These are phyloP conservation scores for Pelagia noctiluca DNA, from an alignment of 30 jellyfish, hydroid and myxozoan genomes.

Conservation along the genomic window DNA sequence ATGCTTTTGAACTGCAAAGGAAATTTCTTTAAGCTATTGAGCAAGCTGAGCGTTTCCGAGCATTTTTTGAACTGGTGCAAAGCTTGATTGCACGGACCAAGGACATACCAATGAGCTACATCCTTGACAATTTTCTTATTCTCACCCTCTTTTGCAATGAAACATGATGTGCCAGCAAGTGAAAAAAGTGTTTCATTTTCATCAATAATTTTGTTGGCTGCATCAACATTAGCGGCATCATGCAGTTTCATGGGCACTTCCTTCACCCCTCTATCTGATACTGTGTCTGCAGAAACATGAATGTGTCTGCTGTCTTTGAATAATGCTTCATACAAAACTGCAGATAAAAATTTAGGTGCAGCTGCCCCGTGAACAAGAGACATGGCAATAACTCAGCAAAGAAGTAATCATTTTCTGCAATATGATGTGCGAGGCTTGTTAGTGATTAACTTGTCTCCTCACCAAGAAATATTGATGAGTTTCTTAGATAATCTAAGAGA, in stretches of 20 bases:
- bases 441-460: conserved; percentile 30
- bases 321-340: conserved; percentile 27
- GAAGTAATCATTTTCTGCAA: conserved; percentile 36
- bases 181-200: conserved; percentile 19
- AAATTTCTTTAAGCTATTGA: not conserved
- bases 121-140: conserved; percentile 19
- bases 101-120: conserved; percentile 39
- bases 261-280: not conserved
- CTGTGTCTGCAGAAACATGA: not conserved
- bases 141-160: conserved; percentile 19
- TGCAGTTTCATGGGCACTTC: not conserved
- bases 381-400: conserved; percentile 36
- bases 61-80: conserved; percentile 20
- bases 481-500: not conserved
- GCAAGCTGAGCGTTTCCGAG: conserved; percentile 20
- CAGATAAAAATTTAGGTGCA: conserved; percentile 21
- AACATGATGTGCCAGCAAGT: conserved; percentile 35
- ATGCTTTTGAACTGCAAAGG: conserved; percentile 28
- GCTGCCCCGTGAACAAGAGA: conserved; percentile 37
- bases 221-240: conserved; percentile 29
- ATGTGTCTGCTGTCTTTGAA: conserved; percentile 17
- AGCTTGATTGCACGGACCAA: conserved; percentile 32
- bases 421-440: conserved; percentile 34
- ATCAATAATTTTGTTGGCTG: conserved; percentile 28
- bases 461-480: conserved; percentile 18